Percentiles rank a stretch among this genome's conserved stretches.
These are phyloP conservation scores for Syndactyla subalaris DNA, from an alignment of 2,797 vertebrate species.

Conservation along the genomic window DNA sequence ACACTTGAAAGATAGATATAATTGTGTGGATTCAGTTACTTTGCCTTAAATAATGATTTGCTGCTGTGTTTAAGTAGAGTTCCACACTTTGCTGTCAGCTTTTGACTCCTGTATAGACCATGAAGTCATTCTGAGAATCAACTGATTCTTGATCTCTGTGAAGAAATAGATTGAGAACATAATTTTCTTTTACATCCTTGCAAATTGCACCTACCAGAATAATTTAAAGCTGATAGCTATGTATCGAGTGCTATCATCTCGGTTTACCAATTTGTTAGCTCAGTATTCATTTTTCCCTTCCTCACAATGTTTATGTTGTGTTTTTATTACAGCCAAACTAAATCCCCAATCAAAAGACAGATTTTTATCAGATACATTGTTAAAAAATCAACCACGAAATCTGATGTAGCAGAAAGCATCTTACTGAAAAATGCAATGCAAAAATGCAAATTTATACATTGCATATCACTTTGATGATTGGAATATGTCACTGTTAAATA, in stretches of 20 bases:
- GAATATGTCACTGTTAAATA: slow-evolving; percentile 28
- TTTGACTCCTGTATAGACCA: background rate
- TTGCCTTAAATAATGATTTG: background rate
- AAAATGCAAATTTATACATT: slow-evolving; percentile 37
- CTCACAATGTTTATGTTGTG: background rate
- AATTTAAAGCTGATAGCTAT: background rate
- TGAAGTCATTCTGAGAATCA: background rate
- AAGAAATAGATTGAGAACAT: background rate
- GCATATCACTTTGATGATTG: background rate
- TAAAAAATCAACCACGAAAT: background rate
- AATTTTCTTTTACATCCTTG: slow-evolving; percentile 1
- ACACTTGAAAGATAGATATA: background rate
- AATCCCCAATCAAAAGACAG: background rate
- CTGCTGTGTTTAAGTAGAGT: background rate
- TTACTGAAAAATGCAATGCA: slow-evolving; percentile 4
- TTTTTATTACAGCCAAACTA: background rate
- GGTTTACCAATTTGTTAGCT: background rate
- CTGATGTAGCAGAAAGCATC: background rate
- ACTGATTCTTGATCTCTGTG: background rate
- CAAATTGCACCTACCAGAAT: background rate
- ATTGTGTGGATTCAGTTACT: background rate
- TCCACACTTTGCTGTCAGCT: background rate
- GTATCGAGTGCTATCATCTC: background rate
- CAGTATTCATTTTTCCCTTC: background rate
- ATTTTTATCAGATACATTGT: background rate